Conservation (phyloP, 2,888 invertebrate species). For the Ophion costatus region DNA sequence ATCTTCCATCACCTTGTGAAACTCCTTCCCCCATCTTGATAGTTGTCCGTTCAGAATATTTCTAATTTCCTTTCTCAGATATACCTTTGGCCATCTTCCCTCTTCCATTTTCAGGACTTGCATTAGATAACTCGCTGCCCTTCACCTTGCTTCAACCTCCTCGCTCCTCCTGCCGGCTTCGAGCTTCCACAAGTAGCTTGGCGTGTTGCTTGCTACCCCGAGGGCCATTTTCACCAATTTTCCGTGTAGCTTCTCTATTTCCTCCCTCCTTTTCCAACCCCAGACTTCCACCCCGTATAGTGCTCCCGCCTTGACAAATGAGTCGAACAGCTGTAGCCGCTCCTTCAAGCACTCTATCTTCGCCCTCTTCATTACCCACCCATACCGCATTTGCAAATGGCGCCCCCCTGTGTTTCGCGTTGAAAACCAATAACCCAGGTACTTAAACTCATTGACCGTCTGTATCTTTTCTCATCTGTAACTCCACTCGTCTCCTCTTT, state of each 20-base stretch:
- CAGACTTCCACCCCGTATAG: neutral
- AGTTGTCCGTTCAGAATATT: neutral
- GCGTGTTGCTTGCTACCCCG: neutral
- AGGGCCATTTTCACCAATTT: constrained; percentile 25
- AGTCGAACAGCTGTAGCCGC: neutral
- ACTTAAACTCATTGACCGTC: neutral
- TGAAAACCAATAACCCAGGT: neutral
- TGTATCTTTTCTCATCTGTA: neutral
- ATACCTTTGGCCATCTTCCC: constrained; percentile 21
- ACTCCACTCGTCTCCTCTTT: neutral
- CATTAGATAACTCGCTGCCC: constrained; percentile 19
- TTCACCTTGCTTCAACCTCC: neutral
- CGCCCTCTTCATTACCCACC: constrained; percentile 8
- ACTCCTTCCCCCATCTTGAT: constrained; percentile 7
- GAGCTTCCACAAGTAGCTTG: neutral
- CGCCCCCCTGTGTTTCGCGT: neutral
- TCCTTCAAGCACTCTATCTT: constrained; percentile 14
- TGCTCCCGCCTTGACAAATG: neutral
- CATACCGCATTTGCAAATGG: neutral
- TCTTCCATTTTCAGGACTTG: neutral
- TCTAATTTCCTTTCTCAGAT: constrained; percentile 15
- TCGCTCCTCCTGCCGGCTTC: neutral
- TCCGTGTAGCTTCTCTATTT: constrained; percentile 20
- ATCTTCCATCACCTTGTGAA: neutral
- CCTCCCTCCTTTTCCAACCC: constrained; percentile 14